Percentiles rank a stretch among this genome's conserved stretches.
Conservation (phyloP, 1,140 invertebrate species). For the Bombyx mori region ASM3026992v2 NC_085121.1:8077501-8078000, state of each 20-base stretch:
- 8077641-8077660: conserved; percentile 23
- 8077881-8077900: neutral
- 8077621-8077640: conserved; percentile 10
- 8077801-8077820: neutral
- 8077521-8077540: conserved; percentile 48
- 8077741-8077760: neutral
- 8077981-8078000: conserved; percentile 34
- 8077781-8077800: neutral
- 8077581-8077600: conserved; percentile 44
- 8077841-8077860: neutral
- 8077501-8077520: conserved; percentile 43
- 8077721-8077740: neutral
- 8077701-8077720: neutral
- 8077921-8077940: neutral
- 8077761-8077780: neutral
- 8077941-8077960: conserved; percentile 6
- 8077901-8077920: neutral
- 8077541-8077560: conserved; percentile 50
- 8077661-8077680: conserved; percentile 30
- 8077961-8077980: conserved; percentile 20
- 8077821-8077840: neutral
- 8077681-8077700: neutral
- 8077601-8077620: conserved; percentile 23
- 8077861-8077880: neutral
- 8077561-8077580: conserved; percentile 49